Evolutionary conservation across 2,888 invertebrate genomes (phyloP).

Genomic region (Iselma pallidipennis): DNA sequence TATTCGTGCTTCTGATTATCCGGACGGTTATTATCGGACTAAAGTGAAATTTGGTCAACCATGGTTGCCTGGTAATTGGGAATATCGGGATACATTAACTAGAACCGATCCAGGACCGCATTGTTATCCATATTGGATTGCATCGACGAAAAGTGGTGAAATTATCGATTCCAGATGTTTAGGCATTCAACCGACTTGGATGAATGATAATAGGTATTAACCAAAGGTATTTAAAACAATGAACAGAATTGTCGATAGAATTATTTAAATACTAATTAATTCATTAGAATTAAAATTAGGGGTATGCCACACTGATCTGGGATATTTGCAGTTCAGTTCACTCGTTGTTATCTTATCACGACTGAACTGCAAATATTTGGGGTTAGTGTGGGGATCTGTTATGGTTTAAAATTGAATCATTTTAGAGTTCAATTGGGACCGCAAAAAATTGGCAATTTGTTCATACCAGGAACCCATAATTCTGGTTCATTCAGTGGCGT

Average conservation of each 20-base stretch:
- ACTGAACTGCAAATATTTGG: background rate
- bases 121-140: conserved; percentile 74
- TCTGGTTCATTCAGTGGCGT: conserved; percentile 63
- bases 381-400: too few species aligned
- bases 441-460: conserved; percentile 63
- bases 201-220: conserved; percentile 66
- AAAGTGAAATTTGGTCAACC: conserved; percentile 61
- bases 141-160: conserved; percentile 62
- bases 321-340: too few species aligned
- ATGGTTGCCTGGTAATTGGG: conserved; percentile 66
- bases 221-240: conserved; percentile 46
- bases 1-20: conserved; percentile 50
- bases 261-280: too few species aligned
- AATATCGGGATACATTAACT: conserved; percentile 50
- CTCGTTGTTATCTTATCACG: too few species aligned
- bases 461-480: conserved; percentile 74
- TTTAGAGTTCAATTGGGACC: conserved; percentile 60
- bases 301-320: too few species aligned
- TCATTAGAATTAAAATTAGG: too few species aligned
- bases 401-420: conserved; percentile 35
- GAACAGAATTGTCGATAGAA: background rate
- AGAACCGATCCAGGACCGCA: conserved; percentile 55
- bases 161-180: conserved; percentile 71
- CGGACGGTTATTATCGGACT: conserved; percentile 59
- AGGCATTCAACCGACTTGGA: conserved; percentile 84